Conservation (phyloP, 2,113 vertebrate species). For the Piprites chloris region DNA sequence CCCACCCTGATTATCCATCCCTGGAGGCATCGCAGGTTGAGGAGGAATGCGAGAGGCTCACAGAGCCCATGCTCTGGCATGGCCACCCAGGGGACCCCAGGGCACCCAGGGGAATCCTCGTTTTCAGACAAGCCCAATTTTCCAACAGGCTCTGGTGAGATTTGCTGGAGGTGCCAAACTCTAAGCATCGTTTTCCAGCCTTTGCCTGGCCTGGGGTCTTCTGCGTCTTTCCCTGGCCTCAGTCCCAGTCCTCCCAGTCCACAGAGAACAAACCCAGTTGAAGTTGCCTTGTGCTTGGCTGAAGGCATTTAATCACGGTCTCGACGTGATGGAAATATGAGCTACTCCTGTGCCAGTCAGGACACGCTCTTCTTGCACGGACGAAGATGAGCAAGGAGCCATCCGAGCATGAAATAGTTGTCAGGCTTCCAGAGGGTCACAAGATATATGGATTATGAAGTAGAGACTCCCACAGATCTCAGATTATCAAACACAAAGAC, state of each 20-base stretch:
- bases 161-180: not conserved
- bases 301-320: conserved; percentile 31
- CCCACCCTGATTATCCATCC: accelerated
- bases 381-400: conserved; percentile 39
- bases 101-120: accelerated
- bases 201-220: not conserved
- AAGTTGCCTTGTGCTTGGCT: conserved; percentile 22
- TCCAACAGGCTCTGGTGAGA: not conserved
- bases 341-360: conserved; percentile 46
- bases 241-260: not conserved
- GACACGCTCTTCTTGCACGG: conserved; percentile 32
- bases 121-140: not conserved
- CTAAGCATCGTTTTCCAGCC: not conserved
- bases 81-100: not conserved
- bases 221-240: not conserved
- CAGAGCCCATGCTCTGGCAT: not conserved
- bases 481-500: conserved; percentile 36
- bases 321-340: not conserved
- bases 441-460: conserved; percentile 65
- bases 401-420: conserved; percentile 62
- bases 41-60: accelerated
- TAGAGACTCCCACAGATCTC: conserved; percentile 49
- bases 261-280: not conserved
- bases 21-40: accelerated
- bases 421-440: conserved; percentile 64